Evolutionary conservation across 2,113 vertebrate genomes (phyloP).

Genomic region (Athene cunicularia): DNA sequence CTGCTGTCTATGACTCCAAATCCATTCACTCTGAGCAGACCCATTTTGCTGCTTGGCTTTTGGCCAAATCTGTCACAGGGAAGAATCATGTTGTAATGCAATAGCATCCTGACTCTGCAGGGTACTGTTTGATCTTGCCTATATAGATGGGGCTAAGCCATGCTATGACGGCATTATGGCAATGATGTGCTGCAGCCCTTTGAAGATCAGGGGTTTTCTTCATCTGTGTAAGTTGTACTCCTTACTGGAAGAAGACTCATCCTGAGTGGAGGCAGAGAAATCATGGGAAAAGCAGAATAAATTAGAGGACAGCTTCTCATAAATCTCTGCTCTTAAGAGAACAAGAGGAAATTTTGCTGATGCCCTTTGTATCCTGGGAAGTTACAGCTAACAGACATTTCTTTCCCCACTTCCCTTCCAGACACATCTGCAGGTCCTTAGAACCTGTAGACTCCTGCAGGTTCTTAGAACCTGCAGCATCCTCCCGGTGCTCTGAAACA

Average conservation of each 20-base stretch:
- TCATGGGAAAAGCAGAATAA: neutral
- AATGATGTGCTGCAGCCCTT: neutral
- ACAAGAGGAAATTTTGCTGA: neutral
- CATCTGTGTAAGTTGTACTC: neutral
- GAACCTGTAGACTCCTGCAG: neutral
- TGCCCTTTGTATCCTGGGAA: neutral
- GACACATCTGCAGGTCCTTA: neutral
- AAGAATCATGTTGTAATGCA: constrained; percentile 54
- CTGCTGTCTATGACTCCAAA: neutral
- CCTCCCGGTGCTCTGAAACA: neutral
- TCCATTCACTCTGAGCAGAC: neutral
- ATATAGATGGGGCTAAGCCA: constrained; percentile 4
- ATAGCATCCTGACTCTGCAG: constrained; percentile 39
- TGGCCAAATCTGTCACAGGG: constrained; percentile 17
- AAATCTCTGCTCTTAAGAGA: neutral
- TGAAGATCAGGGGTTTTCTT: constrained; percentile 19
- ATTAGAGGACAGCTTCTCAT: neutral
- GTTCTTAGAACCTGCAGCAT: neutral
- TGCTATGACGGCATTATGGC: neutral
- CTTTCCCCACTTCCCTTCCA: neutral
- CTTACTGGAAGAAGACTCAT: neutral
- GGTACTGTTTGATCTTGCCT: constrained; percentile 61
- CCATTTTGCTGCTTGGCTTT: constrained; percentile 33
- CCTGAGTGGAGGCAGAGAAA: neutral
- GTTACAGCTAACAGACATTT: neutral